These are phyloP conservation scores for Diplolepis rosae DNA, from an alignment of 2,888 invertebrate genomes.

Conservation along the genomic window DNA sequence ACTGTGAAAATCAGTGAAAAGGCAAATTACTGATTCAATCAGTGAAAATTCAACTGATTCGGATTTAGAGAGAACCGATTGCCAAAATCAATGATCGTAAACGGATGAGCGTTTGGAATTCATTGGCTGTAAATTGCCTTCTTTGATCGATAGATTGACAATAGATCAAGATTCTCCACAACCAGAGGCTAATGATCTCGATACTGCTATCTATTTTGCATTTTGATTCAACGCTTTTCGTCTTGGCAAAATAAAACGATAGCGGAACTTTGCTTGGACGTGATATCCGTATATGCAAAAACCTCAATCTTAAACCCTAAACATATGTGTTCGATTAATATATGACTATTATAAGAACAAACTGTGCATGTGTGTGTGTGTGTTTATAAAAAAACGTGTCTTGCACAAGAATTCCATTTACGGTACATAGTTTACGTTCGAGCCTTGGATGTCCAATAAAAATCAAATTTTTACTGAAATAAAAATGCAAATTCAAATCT, in stretches of 20 bases:
- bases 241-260: neutral
- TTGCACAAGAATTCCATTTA: neutral
- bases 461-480: neutral
- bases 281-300: constrained; percentile 7
- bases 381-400: too few relatives aligned
- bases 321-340: neutral
- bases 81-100: constrained; percentile 9
- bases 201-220: constrained; percentile 1
- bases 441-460: neutral
- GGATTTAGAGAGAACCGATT: constrained; percentile 6
- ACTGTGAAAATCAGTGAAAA: too few relatives aligned
- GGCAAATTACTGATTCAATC: too few relatives aligned
- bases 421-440: neutral
- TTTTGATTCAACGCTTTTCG: neutral
- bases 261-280: constrained; percentile 7
- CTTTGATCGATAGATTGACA: neutral
- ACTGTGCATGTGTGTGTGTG: too few relatives aligned
- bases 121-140: neutral
- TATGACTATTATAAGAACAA: too few relatives aligned
- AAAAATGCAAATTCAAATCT: neutral
- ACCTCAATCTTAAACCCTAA: neutral
- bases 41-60: too few relatives aligned
- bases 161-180: neutral
- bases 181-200: constrained; percentile 10
- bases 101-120: constrained; percentile 4